Percentiles rank a stretch among this genome's conserved stretches.
Conservation (phyloP, 2,113 vertebrate species). For the Loxodonta africana region DNA sequence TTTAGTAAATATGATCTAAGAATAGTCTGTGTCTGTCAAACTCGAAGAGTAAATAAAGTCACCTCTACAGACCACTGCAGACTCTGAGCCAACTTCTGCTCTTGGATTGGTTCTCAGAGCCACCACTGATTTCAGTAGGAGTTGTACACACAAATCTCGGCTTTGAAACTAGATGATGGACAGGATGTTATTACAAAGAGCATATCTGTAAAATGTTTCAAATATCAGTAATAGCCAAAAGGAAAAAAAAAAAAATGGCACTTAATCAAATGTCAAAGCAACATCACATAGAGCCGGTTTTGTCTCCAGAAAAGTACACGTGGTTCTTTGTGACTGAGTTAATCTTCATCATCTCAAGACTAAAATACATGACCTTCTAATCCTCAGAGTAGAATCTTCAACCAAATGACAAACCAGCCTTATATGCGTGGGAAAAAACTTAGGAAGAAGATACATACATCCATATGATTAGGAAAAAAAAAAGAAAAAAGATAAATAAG, state of each 20-base stretch:
- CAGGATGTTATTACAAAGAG: slow-evolving; percentile 76
- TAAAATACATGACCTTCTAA: slow-evolving; percentile 57
- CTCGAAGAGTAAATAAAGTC: slow-evolving; percentile 28
- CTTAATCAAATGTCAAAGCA: slow-evolving; percentile 80
- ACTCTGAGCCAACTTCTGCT: slow-evolving; percentile 41
- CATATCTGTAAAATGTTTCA: slow-evolving; percentile 80
- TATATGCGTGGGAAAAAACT: neutral
- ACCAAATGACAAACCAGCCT: neutral
- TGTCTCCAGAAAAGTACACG: slow-evolving; percentile 69
- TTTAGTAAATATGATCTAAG: slow-evolving; percentile 11
- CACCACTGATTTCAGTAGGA: slow-evolving; percentile 59
- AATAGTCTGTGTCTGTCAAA: slow-evolving; percentile 13
- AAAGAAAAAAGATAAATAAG: neutral
- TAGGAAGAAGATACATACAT: neutral
- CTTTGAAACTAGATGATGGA: slow-evolving; percentile 61
- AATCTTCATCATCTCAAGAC: slow-evolving; percentile 55
- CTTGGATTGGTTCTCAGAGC: slow-evolving; percentile 70
- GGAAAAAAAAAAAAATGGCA: neutral
- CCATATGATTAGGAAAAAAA: neutral
- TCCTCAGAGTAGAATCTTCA: neutral
- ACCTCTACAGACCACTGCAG: neutral
- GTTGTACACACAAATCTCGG: slow-evolving; percentile 56
- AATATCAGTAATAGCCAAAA: slow-evolving; percentile 72
- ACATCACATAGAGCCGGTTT: slow-evolving; percentile 62
- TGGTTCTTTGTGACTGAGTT: slow-evolving; percentile 66